Conservation (phyloP, 1,140 invertebrate species). For the Drosophila truncata region DNA sequence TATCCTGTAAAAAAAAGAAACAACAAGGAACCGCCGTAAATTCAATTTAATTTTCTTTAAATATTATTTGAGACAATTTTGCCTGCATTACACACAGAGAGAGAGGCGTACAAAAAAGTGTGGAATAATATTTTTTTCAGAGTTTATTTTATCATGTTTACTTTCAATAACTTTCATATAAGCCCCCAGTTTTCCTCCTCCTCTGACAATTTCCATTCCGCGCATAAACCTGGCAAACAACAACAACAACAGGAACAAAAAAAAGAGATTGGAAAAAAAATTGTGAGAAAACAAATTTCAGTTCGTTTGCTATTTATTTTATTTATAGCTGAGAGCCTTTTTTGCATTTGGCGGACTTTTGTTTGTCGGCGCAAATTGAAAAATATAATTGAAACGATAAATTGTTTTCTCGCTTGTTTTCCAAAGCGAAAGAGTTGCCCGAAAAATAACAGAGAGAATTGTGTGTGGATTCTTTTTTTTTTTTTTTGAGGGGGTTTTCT, state of each 20-base stretch:
- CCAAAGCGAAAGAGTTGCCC: slow-evolving; percentile 60
- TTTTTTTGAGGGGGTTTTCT: slow-evolving; percentile 3
- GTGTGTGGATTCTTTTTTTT: neutral
- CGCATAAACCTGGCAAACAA: slow-evolving; percentile 61
- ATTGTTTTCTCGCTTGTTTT: slow-evolving; percentile 49
- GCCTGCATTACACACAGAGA: slow-evolving; percentile 53
- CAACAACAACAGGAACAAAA: neutral
- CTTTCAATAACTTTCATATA: slow-evolving; percentile 75
- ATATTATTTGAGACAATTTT: slow-evolving; percentile 83
- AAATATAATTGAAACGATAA: slow-evolving; percentile 84
- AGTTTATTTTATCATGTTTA: slow-evolving; percentile 77
- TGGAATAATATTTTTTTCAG: slow-evolving; percentile 59
- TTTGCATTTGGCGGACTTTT: slow-evolving; percentile 71
- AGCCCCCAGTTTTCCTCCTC: neutral
- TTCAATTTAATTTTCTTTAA: slow-evolving; percentile 84
- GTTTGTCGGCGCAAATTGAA: slow-evolving; percentile 82
- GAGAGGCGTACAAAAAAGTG: slow-evolving; percentile 16
- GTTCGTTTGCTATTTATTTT: slow-evolving; percentile 75
- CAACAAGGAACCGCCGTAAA: slow-evolving; percentile 63
- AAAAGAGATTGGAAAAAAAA: neutral
- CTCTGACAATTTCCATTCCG: slow-evolving; percentile 49
- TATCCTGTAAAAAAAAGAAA: slow-evolving; percentile 3
- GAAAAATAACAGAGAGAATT: slow-evolving; percentile 7
- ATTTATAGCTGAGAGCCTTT: slow-evolving; percentile 75
- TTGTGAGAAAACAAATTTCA: slow-evolving; percentile 41